Conservation (phyloP, 2,797 vertebrate species). For the Pseudocheirus occidentalis region DNA sequence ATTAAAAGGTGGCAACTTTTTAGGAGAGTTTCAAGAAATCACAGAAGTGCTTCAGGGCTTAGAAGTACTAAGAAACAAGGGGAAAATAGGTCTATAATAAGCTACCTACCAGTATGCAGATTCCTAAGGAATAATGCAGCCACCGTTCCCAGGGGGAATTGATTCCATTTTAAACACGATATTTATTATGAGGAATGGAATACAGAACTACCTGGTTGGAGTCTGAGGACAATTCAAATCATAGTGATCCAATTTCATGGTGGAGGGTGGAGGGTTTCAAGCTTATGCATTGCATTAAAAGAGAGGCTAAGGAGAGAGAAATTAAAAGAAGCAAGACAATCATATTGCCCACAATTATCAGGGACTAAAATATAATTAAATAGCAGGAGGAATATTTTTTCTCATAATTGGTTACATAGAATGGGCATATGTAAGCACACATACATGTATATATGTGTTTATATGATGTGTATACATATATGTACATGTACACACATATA, state of each 20-base stretch:
- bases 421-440: background rate
- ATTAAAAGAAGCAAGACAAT: background rate
- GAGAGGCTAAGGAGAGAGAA: background rate
- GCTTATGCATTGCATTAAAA: background rate
- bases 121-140: background rate
- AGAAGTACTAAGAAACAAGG: conserved; percentile 5
- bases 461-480: background rate
- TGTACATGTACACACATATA: background rate
- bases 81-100: background rate
- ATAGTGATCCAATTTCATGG: background rate
- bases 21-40: conserved; percentile 50
- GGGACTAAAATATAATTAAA: background rate
- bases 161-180: background rate
- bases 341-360: background rate
- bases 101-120: background rate
- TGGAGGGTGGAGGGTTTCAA: background rate
- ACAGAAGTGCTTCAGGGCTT: conserved; percentile 7
- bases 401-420: background rate
- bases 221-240: background rate
- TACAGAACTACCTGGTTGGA: background rate
- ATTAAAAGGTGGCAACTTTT: conserved; percentile 43
- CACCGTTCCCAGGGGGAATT: conserved; percentile 4
- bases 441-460: background rate
- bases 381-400: background rate
- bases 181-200: background rate